Evolutionary conservation across 2,797 vertebrate species (phyloP).

Genomic region (Scolopax rusticola): DNA sequence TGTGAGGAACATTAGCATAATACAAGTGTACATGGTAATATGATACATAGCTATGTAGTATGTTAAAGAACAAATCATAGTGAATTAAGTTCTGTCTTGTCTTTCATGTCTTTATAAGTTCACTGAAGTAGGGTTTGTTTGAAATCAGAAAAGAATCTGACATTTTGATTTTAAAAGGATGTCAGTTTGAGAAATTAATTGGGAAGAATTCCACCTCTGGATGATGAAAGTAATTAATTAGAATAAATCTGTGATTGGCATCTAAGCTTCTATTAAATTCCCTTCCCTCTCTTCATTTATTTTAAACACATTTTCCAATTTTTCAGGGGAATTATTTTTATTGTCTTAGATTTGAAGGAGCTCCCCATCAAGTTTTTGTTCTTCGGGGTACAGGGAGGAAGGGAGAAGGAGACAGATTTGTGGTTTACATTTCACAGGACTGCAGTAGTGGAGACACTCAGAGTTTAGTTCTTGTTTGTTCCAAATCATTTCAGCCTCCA

Average conservation of each 20-base stretch:
- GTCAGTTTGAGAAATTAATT: not conserved
- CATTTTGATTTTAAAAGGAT: not conserved
- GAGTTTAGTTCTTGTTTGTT: not conserved
- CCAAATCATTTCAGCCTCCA: not conserved
- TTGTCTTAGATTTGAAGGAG: not conserved
- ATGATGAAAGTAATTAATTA: not conserved
- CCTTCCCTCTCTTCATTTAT: not conserved
- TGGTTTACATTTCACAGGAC: not conserved
- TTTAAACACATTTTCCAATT: not conserved
- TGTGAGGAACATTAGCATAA: not conserved
- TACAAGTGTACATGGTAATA: not conserved
- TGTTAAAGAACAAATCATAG: not conserved
- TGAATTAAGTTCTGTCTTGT: not conserved
- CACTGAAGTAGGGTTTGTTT: not conserved
- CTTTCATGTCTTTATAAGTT: not conserved
- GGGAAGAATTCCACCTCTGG: not conserved
- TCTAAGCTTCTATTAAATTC: not conserved
- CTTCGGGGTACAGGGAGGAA: fast-evolving
- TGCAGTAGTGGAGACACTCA: not conserved
- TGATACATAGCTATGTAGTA: not conserved
- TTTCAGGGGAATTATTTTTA: not conserved
- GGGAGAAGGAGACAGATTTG: not conserved
- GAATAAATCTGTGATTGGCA: not conserved
- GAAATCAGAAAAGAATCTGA: not conserved
- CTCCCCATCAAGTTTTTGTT: not conserved